Conservation (phyloP, 2,113 vertebrate species). For the Phocoena sinus region DNA sequence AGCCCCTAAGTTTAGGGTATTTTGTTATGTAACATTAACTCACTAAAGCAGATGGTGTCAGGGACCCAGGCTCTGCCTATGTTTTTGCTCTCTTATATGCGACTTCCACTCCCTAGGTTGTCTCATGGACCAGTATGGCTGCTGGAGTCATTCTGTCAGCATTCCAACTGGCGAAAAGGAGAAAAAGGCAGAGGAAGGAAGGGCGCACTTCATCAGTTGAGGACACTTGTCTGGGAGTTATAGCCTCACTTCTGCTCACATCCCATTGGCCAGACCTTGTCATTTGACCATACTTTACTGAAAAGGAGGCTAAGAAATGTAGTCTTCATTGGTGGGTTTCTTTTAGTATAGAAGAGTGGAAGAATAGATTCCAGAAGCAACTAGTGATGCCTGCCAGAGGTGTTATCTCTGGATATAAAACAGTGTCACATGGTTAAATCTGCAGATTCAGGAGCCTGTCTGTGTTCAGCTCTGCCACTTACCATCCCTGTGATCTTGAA, state of each 20-base stretch:
- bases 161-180: neutral
- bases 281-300: neutral
- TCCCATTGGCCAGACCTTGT: neutral
- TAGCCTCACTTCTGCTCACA: neutral
- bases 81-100: accelerated
- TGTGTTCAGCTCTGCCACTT: neutral
- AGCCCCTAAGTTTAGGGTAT: neutral
- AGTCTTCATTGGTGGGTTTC: neutral
- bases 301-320: neutral
- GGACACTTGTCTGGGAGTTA: neutral
- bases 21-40: neutral
- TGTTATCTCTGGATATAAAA: neutral
- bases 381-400: neutral
- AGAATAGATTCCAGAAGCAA: neutral
- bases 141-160: neutral
- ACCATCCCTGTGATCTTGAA: neutral
- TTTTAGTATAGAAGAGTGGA: neutral
- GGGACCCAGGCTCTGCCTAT: neutral
- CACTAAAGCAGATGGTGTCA: neutral
- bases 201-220: neutral
- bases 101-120: neutral
- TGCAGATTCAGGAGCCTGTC: neutral
- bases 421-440: accelerated
- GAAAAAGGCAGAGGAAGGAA: neutral
- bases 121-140: neutral